phyloP scores from a whole-genome alignment of 2,797 vertebrate species.

The Masticophis lateralis region DNA sequence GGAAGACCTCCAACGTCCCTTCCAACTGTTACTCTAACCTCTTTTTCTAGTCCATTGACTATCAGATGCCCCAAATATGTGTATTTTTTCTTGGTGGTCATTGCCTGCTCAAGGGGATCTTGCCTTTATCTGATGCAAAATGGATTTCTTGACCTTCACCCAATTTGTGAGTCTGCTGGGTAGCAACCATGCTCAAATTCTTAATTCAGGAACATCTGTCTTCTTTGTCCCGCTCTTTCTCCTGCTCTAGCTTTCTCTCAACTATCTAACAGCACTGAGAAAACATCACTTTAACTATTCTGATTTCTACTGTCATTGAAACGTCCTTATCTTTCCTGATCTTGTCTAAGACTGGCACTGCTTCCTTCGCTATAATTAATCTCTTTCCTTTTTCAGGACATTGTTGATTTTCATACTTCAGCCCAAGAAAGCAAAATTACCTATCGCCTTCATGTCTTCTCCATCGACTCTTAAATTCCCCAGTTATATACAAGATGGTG shows the following conservation, averaged over 20 bases:
- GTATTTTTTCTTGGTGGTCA: neutral
- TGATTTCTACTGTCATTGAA: neutral
- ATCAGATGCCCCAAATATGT: neutral
- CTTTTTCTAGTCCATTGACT: neutral
- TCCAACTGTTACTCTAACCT: too few relatives aligned
- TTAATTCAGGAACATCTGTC: neutral
- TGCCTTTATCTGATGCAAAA: neutral
- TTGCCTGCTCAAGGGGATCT: neutral
- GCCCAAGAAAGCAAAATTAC: neutral
- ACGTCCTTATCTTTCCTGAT: neutral
- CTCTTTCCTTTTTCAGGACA: neutral
- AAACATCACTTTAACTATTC: neutral
- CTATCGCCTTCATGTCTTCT: neutral
- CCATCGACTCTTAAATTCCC: neutral
- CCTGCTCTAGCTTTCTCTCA: neutral
- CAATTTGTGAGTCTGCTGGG: neutral
- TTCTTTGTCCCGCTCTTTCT: neutral
- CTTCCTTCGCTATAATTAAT: neutral
- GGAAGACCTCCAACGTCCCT: too few relatives aligned
- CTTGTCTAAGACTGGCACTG: neutral
- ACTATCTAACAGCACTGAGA: neutral
- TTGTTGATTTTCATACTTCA: neutral
- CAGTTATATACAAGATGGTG: neutral
- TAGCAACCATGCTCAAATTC: neutral
- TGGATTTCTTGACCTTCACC: neutral